Evolutionary conservation across 92 coral and sea anemone species (phyloP).

Genomic region (Epizoanthus stellaris): DNA sequence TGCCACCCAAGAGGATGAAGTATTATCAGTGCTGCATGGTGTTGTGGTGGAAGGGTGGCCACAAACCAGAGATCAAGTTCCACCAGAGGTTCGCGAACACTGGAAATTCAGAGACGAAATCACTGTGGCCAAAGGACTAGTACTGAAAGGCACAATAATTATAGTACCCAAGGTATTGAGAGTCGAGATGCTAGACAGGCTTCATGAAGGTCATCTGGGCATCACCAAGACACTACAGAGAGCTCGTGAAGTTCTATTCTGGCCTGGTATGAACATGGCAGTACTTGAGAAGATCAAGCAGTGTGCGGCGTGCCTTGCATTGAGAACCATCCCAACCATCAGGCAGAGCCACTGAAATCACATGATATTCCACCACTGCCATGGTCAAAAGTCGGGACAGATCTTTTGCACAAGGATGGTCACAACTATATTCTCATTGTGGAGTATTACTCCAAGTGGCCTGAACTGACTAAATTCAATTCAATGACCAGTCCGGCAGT

Average conservation of each 20-base stretch:
- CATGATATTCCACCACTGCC: background rate
- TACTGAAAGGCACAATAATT: slow-evolving; percentile 1
- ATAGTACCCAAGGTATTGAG: slow-evolving; percentile 2
- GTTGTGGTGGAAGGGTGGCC: slow-evolving; percentile 13
- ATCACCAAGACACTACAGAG: background rate
- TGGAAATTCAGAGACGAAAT: slow-evolving; percentile 3
- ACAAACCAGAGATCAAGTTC: background rate
- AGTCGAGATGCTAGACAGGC: background rate
- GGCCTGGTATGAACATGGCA: background rate
- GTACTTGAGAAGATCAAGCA: background rate
- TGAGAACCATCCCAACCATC: background rate
- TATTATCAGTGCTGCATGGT: background rate
- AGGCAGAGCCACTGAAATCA: background rate
- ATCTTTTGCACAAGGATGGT: too few relatives aligned
- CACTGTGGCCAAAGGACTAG: background rate
- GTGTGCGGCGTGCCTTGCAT: background rate
- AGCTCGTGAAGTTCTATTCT: background rate
- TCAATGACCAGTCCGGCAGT: slow-evolving; percentile 53
- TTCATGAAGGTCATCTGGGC: background rate
- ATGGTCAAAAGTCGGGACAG: too few relatives aligned
- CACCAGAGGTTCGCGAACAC: background rate
- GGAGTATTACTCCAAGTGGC: slow-evolving; percentile 59
- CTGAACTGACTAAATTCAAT: slow-evolving; percentile 32
- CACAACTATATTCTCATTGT: slow-evolving; percentile 34
- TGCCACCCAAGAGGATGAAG: background rate